Percentiles rank a stretch among this genome's conserved stretches.
phyloP scores from a whole-genome alignment of 2,113 vertebrate species.

The Calyptommatus sinebrachiatus region DNA sequence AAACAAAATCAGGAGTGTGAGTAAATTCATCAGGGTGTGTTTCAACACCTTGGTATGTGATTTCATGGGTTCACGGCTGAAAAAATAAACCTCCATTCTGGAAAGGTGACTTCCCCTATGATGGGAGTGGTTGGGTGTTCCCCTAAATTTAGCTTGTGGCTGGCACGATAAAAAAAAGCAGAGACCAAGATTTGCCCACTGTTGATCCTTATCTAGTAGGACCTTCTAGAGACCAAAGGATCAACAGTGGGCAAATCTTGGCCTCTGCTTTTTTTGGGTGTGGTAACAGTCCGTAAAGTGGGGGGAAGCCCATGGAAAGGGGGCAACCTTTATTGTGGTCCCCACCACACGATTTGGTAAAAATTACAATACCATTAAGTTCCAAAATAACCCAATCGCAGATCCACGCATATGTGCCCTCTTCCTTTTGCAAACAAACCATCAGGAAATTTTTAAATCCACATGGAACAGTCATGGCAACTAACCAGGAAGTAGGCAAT shows the following conservation, averaged over 20 bases:
- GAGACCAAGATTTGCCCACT: fast-evolving
- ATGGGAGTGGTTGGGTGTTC: neutral
- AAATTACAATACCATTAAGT: too few relatives aligned
- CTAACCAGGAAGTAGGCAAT: too few relatives aligned
- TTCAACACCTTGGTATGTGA: neutral
- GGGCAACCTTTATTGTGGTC: neutral
- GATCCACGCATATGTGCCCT: too few relatives aligned
- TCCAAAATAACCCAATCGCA: too few relatives aligned
- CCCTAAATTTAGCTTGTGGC: neutral
- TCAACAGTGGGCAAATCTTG: fast-evolving
- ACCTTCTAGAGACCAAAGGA: neutral
- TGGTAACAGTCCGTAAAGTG: neutral
- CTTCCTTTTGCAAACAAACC: too few relatives aligned
- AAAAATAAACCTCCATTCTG: conserved; percentile 34
- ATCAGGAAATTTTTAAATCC: too few relatives aligned
- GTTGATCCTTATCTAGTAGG: fast-evolving
- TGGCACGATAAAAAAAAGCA: neutral
- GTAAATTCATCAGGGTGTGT: neutral
- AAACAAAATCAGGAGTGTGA: neutral
- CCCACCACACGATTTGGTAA: too few relatives aligned
- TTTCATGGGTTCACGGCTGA: neutral
- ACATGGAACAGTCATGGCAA: too few relatives aligned
- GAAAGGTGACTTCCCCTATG: neutral
- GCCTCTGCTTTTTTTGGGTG: neutral
- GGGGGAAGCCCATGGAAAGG: neutral